Evolutionary conservation across 2,113 vertebrate genomes (phyloP).

Genomic region (Stictonetta naevosa): DNA sequence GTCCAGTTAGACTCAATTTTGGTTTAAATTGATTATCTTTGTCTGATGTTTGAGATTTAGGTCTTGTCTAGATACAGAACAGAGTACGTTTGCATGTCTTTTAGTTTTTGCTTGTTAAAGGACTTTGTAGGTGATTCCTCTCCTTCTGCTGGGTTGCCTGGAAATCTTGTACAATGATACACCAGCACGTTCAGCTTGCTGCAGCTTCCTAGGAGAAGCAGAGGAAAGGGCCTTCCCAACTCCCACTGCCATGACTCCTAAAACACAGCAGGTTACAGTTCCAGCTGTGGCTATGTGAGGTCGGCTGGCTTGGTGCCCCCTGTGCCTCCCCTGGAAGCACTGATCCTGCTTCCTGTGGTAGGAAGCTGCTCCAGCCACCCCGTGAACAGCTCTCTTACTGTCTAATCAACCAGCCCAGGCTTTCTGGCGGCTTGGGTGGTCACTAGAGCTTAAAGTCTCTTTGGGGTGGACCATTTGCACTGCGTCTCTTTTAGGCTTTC

Average conservation of each 20-base stretch:
- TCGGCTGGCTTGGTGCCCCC: background rate
- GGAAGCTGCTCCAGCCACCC: background rate
- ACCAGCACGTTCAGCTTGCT: background rate
- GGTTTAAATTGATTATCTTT: rapidly evolving
- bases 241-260: no score
- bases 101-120: background rate
- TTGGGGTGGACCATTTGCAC: no score
- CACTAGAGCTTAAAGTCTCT: no score
- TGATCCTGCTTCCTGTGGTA: no score
- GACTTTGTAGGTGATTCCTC: no score
- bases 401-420: background rate
- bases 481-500: no score
- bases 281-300: background rate
- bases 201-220: background rate
- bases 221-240: background rate
- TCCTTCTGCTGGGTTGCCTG: background rate
- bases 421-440: background rate
- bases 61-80: background rate
- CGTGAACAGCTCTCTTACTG: background rate
- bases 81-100: background rate
- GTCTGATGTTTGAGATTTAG: background rate
- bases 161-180: background rate
- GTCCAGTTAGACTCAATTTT: background rate
- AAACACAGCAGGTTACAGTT: background rate
- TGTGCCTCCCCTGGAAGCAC: background rate